Percentiles rank a stretch among this genome's conserved stretches.
Conservation (phyloP, 2,888 invertebrate species). For the Strigamia crassipes region DNA sequence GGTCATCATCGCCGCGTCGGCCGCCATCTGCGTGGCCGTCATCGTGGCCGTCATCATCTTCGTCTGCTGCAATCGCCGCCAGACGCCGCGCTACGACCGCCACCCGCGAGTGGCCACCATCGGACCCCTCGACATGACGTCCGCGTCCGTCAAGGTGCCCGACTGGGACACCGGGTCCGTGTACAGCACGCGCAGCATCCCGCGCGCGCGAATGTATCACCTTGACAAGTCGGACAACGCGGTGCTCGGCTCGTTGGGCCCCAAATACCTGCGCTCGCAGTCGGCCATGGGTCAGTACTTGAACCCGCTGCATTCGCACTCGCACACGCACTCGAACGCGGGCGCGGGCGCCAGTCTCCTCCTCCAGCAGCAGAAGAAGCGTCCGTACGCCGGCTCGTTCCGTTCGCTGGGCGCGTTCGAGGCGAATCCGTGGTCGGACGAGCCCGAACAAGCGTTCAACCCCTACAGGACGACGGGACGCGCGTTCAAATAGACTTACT, state of each 20-base stretch:
- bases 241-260: neutral
- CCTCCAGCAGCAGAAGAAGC: neutral
- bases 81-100: slow-evolving; percentile 3
- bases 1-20: slow-evolving; percentile 83
- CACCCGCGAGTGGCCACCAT: slow-evolving; percentile 49
- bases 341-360: neutral
- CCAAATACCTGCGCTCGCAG: neutral
- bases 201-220: slow-evolving; percentile 82
- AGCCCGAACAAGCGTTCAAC: neutral
- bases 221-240: slow-evolving; percentile 62
- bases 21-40: slow-evolving; percentile 89
- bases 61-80: slow-evolving; percentile 76
- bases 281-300: slow-evolving; percentile 13
- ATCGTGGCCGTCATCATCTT: slow-evolving; percentile 88
- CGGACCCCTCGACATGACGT: slow-evolving; percentile 48
- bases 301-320: neutral
- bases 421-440: neutral
- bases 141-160: slow-evolving; percentile 51
- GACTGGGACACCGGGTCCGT: slow-evolving; percentile 89
- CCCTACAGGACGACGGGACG: neutral
- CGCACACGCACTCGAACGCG: neutral
- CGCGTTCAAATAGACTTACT: slow-evolving; percentile 67
- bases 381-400: neutral
- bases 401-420: neutral
- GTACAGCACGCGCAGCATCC: slow-evolving; percentile 87